Evolutionary conservation across 2,113 vertebrate genomes (phyloP).

Genomic region (Corythornis vintsioides): DNA sequence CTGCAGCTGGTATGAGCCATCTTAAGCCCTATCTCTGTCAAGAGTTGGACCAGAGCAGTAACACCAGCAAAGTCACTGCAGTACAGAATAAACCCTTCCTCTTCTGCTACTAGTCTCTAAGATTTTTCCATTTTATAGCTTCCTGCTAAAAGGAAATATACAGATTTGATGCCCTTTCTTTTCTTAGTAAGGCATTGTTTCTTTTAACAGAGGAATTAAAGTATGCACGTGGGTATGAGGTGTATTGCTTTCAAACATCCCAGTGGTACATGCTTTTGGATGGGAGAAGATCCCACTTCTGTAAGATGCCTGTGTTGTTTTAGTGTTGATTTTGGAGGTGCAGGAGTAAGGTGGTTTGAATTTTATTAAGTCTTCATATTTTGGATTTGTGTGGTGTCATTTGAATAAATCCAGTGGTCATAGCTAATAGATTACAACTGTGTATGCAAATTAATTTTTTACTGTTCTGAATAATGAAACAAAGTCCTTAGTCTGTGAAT

Average conservation of each 20-base stretch:
- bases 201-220: background rate
- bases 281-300: background rate
- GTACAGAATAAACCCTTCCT: background rate
- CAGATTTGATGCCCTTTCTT: background rate
- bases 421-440: slow-evolving; percentile 21
- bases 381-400: background rate
- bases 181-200: background rate
- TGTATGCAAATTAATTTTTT: slow-evolving; percentile 3
- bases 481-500: background rate
- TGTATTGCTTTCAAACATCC: background rate
- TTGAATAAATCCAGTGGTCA: slow-evolving; percentile 21
- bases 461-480: slow-evolving; percentile 42
- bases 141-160: background rate
- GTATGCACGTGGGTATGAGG: background rate
- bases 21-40: background rate
- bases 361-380: background rate
- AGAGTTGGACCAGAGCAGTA: background rate
- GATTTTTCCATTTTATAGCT: background rate
- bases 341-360: background rate
- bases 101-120: background rate
- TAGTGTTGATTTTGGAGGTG: background rate
- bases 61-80: background rate
- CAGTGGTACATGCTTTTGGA: background rate
- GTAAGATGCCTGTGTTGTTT: background rate
- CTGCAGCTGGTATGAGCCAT: background rate